Conservation (phyloP, 2,888 invertebrate species). For the Pantelozetes paolii region DNA sequence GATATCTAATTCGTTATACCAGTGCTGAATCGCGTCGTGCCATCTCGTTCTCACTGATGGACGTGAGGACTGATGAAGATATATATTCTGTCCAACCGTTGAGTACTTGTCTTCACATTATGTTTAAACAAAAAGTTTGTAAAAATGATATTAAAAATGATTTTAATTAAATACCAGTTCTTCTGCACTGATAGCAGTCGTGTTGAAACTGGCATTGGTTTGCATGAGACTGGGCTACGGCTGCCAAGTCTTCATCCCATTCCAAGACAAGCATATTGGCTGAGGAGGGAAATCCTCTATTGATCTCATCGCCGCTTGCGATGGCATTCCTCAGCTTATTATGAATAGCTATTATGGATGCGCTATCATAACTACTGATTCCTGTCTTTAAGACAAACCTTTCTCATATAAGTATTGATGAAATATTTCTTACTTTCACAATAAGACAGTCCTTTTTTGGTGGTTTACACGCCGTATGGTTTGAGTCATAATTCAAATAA, state of each 20-base stretch:
- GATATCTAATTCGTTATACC: slow-evolving; percentile 45
- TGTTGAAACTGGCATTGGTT: slow-evolving; percentile 45
- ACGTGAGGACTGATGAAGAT: slow-evolving; percentile 36
- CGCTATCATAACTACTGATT: slow-evolving; percentile 7
- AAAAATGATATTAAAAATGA: background rate
- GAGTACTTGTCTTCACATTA: slow-evolving; percentile 40
- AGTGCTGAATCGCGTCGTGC: slow-evolving; percentile 42
- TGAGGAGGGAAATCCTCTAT: slow-evolving; percentile 42
- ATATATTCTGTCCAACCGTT: slow-evolving; percentile 46
- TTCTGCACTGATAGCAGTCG: slow-evolving; percentile 43
- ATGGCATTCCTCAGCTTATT: slow-evolving; percentile 43
- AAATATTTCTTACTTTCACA: slow-evolving; percentile 26
- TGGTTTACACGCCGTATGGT: slow-evolving; percentile 32
- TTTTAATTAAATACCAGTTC: slow-evolving; percentile 43
- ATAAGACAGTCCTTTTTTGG: slow-evolving; percentile 32
- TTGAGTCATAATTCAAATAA: background rate
- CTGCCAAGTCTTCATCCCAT: slow-evolving; percentile 46
- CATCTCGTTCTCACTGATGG: slow-evolving; percentile 39
- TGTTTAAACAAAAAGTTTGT: background rate
- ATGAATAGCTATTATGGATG: slow-evolving; percentile 42
- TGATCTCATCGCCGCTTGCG: slow-evolving; percentile 41
- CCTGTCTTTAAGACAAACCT: slow-evolving; percentile 30
- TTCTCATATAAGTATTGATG: background rate
- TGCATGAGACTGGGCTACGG: slow-evolving; percentile 46
- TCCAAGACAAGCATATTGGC: slow-evolving; percentile 45